These are phyloP conservation scores for Coreoperca whiteheadi DNA, from an alignment of 2,113 vertebrate species.

Conservation along the genomic window DNA sequence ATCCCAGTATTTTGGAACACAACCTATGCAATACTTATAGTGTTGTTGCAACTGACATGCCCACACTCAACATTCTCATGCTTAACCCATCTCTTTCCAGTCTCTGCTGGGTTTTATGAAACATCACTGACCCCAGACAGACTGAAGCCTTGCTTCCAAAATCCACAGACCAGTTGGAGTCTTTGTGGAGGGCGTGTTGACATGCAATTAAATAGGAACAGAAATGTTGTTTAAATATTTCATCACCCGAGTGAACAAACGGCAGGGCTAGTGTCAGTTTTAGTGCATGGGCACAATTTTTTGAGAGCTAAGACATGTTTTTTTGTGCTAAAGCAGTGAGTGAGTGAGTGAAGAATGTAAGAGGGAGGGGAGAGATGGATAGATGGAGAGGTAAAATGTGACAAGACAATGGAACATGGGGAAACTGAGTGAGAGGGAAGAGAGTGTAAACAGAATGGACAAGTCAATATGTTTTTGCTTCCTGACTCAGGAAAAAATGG, in stretches of 20 bases:
- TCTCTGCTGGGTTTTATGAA: conserved; percentile 34
- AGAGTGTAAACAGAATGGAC: conserved; percentile 43
- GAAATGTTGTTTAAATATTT: conserved; percentile 79
- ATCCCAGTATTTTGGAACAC: conserved; percentile 60
- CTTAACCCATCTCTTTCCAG: conserved; percentile 57
- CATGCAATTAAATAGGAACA: conserved; percentile 77
- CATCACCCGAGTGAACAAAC: conserved; percentile 54
- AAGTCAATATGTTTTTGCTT: conserved; percentile 57
- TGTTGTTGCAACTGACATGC: conserved; percentile 64
- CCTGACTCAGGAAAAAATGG: conserved; percentile 22
- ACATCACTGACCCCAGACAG: conserved; percentile 30
- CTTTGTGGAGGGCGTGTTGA: conserved; percentile 56
- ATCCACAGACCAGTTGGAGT: conserved; percentile 16
- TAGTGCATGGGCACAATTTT: conserved; percentile 28
- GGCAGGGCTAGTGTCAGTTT: conserved; percentile 33
- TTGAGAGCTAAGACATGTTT: conserved; percentile 34
- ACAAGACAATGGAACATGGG: conserved; percentile 55
- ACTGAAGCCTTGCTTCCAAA: conserved; percentile 13
- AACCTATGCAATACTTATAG: conserved; percentile 80
- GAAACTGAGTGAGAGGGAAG: conserved; percentile 29
- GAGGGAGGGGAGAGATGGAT: conserved; percentile 36
- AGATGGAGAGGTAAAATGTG: conserved; percentile 43
- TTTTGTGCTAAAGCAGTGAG: conserved; percentile 29
- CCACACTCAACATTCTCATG: conserved; percentile 38
- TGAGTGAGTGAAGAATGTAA: conserved; percentile 21